These are phyloP conservation scores for Trichopoda pennipes DNA, from an alignment of 2,888 invertebrate species.

Conservation along the genomic window DNA sequence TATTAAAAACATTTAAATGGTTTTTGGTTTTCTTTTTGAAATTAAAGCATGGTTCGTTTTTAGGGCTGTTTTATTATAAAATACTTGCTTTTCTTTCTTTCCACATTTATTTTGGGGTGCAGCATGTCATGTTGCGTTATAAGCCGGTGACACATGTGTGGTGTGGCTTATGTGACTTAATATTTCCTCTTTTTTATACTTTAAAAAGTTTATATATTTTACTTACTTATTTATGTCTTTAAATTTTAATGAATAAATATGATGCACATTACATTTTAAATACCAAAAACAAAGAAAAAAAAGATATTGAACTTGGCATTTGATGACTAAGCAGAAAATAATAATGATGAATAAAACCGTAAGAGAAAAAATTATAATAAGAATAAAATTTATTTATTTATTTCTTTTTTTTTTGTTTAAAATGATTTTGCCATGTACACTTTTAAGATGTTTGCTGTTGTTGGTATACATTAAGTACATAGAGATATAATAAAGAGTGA, in stretches of 20 bases:
- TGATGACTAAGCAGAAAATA: constrained; percentile 53
- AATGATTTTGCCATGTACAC: constrained; percentile 50
- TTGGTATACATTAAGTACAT: not conserved
- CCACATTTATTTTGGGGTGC: constrained; percentile 44
- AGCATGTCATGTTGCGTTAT: constrained; percentile 62
- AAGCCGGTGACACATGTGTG: constrained; percentile 64
- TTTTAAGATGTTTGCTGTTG: constrained; percentile 37
- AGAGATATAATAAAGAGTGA: not conserved
- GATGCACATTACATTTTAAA: constrained; percentile 43
- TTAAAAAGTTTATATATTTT: constrained; percentile 26
- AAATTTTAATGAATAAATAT: constrained; percentile 32
- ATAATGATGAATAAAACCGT: constrained; percentile 21
- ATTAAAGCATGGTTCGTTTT: constrained; percentile 28
- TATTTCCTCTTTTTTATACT: constrained; percentile 25
- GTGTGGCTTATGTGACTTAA: constrained; percentile 48
- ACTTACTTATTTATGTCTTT: constrained; percentile 37
- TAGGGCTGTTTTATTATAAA: constrained; percentile 51
- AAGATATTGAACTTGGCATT: constrained; percentile 65
- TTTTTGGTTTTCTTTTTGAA: constrained; percentile 37
- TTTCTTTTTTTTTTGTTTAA: constrained; percentile 27
- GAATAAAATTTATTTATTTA: constrained; percentile 19
- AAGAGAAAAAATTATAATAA: not conserved
- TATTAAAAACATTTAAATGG: constrained; percentile 53
- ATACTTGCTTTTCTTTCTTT: constrained; percentile 19
- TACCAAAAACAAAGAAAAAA: constrained; percentile 14